These are phyloP conservation scores for Nezara viridula DNA, from an alignment of 2,888 invertebrate genomes.

Conservation along the genomic window DNA sequence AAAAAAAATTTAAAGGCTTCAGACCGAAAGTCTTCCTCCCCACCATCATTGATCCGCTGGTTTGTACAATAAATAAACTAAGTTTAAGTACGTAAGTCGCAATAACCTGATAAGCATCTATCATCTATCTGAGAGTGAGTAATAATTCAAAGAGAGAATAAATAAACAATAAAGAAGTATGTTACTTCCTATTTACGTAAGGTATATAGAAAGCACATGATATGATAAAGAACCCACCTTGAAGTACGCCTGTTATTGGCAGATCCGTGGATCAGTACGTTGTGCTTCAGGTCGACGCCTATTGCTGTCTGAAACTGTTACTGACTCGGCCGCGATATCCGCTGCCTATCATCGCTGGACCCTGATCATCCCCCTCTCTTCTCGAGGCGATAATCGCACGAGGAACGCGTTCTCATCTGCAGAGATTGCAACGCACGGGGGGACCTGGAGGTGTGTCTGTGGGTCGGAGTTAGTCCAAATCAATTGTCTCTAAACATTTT, in stretches of 20 bases:
- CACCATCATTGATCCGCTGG: no score
- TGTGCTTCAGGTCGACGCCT: background rate
- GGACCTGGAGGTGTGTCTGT: background rate
- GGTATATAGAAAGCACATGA: background rate
- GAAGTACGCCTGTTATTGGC: constrained; percentile 28
- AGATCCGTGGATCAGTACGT: background rate
- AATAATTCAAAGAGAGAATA: background rate
- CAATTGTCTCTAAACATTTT: no score
- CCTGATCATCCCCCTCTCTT: constrained; percentile 49
- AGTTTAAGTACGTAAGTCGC: no score
- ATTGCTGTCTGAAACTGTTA: background rate
- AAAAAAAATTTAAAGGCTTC: no score
- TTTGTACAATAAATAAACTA: no score
- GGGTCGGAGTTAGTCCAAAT: no score
- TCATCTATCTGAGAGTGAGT: background rate
- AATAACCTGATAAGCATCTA: no score
- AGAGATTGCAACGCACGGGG: background rate
- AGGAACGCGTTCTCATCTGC: background rate
- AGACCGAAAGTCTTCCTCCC: no score
- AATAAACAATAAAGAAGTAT: background rate
- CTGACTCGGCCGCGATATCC: constrained; percentile 17
- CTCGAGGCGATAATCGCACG: background rate
- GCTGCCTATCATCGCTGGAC: constrained; percentile 40
- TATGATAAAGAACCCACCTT: constrained; percentile 48
- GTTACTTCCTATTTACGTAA: background rate